Evolutionary conservation across 2,888 invertebrate species (phyloP), one percentile per base, ranked within the genome.

Genomic region (Scrobipalpa costella): DNA sequence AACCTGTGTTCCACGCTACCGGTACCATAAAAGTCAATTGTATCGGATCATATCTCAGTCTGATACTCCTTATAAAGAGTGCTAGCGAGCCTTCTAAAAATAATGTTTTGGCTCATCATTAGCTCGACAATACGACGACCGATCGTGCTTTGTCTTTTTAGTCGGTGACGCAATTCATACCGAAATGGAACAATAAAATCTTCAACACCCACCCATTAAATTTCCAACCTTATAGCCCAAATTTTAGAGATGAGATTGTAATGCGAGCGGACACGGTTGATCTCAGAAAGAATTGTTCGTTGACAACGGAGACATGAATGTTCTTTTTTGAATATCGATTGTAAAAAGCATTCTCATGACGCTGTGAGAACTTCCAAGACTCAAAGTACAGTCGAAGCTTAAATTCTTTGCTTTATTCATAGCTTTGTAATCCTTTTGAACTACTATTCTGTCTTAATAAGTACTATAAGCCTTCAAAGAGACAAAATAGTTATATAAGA

Each of bases 251-350:
- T 64, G 67, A 68, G 67, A 68, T 74, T 79, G 40, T 47, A 49
- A 64, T 72, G 64, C 36, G 57, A 52, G 44, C 44, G 64, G 63
- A 62, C 65, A 65, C 71, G 74, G 80, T 85, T 84, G 86, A 84
- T 84, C 84, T 84, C 82, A 79, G 78, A 88, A 85, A 86, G 90
- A 88, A 88, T 88, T 84, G 86, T 80, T 73, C 87, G 90, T 90
- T 90, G 90, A 90, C 90, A 90, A 91, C 89, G 88, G 88, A 91
- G 89, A 90, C 89, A 90, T 90, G 83, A 87, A 83, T 81, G 84
- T 81, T 84, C 84, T 87, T 88, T 90, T 90, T 90, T 87, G 80
- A 87, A 89, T 90, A 88, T 91, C 89, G 90, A 89, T 88, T 89
- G 86, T 90, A 87, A 89, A 88, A 85, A 88, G 85, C 87, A 85